A percentile compares a stretch with the other conserved stretches of the same genome.
phyloP scores from a whole-genome alignment of 2,113 vertebrate species.

The Pseudopodoces humilis region DNA sequence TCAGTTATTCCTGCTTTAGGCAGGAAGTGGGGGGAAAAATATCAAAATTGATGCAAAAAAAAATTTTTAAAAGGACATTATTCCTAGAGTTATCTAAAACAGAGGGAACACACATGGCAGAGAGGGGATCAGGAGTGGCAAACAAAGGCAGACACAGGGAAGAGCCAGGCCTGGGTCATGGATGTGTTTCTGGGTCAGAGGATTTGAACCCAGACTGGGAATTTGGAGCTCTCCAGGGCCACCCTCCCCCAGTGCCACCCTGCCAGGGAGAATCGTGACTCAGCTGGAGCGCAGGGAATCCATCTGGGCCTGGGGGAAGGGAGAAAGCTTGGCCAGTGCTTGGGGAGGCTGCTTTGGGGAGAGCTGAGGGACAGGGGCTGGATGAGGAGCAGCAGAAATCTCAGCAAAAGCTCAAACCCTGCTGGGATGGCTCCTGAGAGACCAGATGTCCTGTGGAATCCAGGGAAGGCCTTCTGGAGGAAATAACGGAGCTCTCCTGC shows the following conservation, averaged over 20 bases:
- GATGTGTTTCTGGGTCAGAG: neutral
- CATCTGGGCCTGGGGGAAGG: neutral
- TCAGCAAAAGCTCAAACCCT: neutral
- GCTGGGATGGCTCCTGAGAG: fast-evolving
- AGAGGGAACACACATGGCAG: neutral
- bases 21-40: neutral
- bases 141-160: neutral
- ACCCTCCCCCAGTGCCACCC: neutral
- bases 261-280: neutral
- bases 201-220: neutral
- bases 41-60: neutral
- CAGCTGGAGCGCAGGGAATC: neutral
- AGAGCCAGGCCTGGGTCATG: neutral
- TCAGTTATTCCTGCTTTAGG: neutral
- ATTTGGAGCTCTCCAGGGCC: neutral
- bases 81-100: neutral
- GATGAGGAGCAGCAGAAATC: neutral
- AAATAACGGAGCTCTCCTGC: neutral
- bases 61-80: too few species aligned
- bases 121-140: neutral
- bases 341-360: fast-evolving
- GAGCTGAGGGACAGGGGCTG: neutral
- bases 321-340: fast-evolving
- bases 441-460: fast-evolving
- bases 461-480: neutral